Evolutionary conservation across 2,113 vertebrate genomes (phyloP).

Genomic region (Petrocephalus microphthalmus): DNA sequence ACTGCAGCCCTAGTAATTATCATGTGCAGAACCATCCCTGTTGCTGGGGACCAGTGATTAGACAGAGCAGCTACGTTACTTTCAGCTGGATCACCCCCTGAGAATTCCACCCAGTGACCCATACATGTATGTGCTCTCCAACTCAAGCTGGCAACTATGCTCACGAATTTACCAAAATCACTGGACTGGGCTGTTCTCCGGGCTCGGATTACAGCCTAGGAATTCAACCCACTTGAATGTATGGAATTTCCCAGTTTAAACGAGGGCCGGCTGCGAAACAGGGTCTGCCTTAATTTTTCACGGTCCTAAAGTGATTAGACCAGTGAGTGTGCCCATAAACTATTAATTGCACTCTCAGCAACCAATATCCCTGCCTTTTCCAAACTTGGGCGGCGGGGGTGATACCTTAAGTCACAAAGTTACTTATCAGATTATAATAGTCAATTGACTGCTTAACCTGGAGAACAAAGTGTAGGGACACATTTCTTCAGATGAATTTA

Average conservation of each 20-base stretch:
- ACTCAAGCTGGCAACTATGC: neutral
- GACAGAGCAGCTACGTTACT: constrained; percentile 45
- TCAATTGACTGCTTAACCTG: neutral
- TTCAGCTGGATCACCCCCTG: constrained; percentile 19
- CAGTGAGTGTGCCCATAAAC: neutral
- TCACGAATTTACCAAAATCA: neutral
- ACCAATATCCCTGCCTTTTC: neutral
- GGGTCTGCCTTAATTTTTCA: neutral
- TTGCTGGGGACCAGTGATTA: constrained; percentile 44
- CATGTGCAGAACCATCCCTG: constrained; percentile 33
- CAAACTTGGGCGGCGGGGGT: neutral
- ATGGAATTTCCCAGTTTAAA: neutral
- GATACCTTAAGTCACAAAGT: neutral
- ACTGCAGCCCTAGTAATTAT: constrained; percentile 43
- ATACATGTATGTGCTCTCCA: constrained; percentile 32
- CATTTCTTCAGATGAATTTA: neutral
- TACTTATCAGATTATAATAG: neutral
- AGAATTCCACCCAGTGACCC: constrained; percentile 25
- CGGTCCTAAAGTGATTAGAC: neutral
- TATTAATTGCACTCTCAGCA: neutral
- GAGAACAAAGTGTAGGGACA: neutral
- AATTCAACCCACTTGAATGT: neutral
- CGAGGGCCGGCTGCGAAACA: neutral
- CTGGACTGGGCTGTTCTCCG: neutral
- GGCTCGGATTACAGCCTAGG: neutral